Evolutionary conservation across 1,140 invertebrate genomes (phyloP).

Genomic region (Schlechtendalia chinensis): DNA sequence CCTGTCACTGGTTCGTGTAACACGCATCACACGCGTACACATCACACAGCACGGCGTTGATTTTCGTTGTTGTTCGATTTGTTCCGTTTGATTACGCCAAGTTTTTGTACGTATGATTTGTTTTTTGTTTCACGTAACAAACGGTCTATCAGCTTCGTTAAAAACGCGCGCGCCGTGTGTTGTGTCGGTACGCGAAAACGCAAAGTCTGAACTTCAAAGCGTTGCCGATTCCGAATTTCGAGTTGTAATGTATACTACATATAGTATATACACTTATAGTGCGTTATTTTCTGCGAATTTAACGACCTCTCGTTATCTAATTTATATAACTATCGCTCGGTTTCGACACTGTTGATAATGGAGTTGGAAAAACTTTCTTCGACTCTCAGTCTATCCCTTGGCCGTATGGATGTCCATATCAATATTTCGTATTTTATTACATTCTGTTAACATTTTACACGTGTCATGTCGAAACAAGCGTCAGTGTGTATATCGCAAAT

Average conservation of each 20-base stretch:
- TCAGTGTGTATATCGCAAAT: too few species aligned
- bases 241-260: background rate
- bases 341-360: background rate
- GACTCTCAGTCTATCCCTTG: background rate
- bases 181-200: background rate
- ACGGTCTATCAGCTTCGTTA: too few species aligned
- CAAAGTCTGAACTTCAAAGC: constrained; percentile 11
- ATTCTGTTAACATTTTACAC: constrained; percentile 8
- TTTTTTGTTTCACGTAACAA: too few species aligned
- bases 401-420: background rate
- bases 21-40: too few species aligned
- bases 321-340: background rate
- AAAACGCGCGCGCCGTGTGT: background rate
- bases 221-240: background rate
- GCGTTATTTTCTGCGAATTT: background rate
- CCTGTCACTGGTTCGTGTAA: too few species aligned
- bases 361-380: constrained; percentile 11
- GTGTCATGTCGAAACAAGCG: background rate
- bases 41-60: too few species aligned
- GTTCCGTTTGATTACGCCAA: too few species aligned
- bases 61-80: too few species aligned
- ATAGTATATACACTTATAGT: too few species aligned
- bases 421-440: constrained; percentile 2
- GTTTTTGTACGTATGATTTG: too few species aligned
- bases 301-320: background rate